Conservation (phyloP, 2,113 vertebrate species). For the Esox niger region DNA sequence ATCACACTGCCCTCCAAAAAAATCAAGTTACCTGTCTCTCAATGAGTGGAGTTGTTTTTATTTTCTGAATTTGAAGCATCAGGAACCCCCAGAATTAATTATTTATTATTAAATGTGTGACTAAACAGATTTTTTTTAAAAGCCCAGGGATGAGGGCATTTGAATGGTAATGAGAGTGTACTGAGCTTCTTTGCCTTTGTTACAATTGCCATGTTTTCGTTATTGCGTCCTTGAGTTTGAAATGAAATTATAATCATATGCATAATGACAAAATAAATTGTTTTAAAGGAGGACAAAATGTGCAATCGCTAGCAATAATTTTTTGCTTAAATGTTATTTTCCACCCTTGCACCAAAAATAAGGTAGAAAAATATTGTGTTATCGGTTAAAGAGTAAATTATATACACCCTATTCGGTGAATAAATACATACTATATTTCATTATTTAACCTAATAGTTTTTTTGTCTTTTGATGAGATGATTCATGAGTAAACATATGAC, state of each 20-base stretch:
- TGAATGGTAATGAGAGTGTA: slow-evolving; percentile 2
- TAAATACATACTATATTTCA: neutral
- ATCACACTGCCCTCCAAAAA: no score
- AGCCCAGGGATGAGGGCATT: neutral
- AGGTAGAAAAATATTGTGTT: no score
- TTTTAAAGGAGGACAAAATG: neutral
- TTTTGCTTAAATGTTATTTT: neutral
- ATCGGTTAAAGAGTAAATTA: neutral
- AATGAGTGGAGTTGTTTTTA: neutral
- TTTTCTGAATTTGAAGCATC: neutral
- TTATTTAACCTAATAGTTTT: neutral
- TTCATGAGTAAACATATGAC: neutral
- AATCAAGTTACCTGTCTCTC: neutral
- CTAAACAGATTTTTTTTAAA: neutral
- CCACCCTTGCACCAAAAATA: neutral
- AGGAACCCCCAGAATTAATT: neutral
- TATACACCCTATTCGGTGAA: neutral
- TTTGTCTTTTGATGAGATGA: neutral
- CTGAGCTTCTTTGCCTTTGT: neutral
- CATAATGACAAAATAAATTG: neutral
- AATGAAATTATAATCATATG: neutral
- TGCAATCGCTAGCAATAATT: neutral
- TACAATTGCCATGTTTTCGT: neutral
- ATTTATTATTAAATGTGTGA: slow-evolving; percentile 4
- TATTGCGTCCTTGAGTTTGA: neutral